These are phyloP conservation scores for Hyalella azteca DNA, from an alignment of 2,888 invertebrate species.

Conservation along the genomic window DNA sequence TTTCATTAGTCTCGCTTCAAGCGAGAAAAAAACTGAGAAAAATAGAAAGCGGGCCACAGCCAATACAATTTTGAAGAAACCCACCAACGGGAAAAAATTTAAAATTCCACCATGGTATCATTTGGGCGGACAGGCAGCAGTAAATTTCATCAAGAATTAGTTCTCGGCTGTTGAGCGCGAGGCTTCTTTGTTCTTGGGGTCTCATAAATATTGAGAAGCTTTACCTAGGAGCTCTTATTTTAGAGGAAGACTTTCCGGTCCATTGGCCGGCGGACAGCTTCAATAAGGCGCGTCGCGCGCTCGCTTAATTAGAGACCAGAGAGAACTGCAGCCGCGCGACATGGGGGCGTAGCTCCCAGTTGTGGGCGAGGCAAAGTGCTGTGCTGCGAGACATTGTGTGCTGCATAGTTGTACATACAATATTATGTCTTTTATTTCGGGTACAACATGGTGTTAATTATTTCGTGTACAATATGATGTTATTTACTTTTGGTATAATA, in stretches of 20 bases:
- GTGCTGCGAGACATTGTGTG: background rate
- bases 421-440: too few species aligned
- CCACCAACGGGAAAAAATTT: constrained; percentile 8
- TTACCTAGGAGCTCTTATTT: constrained; percentile 31
- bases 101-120: constrained; percentile 15
- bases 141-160: constrained; percentile 36
- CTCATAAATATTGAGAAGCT: constrained; percentile 36
- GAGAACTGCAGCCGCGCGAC: background rate
- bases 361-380: background rate
- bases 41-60: background rate
- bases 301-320: constrained; percentile 13
- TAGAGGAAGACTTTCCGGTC: constrained; percentile 18
- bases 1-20: constrained; percentile 1
- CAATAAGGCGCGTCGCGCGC: constrained; percentile 25
- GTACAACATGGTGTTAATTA: too few species aligned
- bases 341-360: background rate
- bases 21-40: background rate
- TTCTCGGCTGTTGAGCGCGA: constrained; percentile 30
- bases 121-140: constrained; percentile 22
- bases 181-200: constrained; percentile 34
- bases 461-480: too few species aligned
- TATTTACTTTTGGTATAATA: too few species aligned
- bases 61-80: constrained; percentile 20
- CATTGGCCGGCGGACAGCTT: constrained; percentile 29
- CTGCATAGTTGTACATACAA: too few species aligned